Evolutionary conservation across 37 sponge, comb jelly and placozoan genomes (phyloP).

Genomic region (Oscarella lobularis): DNA sequence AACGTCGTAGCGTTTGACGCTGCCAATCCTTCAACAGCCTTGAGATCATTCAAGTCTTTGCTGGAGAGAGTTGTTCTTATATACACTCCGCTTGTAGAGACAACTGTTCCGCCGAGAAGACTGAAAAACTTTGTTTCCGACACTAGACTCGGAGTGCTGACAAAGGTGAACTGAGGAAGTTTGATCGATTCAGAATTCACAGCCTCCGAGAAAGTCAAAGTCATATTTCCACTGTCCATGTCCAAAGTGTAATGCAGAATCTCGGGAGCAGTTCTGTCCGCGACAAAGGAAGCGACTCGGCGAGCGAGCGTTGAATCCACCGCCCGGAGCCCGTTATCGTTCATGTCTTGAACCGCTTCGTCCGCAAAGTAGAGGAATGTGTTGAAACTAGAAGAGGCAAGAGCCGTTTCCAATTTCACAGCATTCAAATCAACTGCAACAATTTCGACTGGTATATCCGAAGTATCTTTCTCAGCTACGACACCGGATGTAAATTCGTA

Average conservation of each 20-base stretch:
- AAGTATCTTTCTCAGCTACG: background rate
- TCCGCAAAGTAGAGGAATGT: constrained; percentile 26
- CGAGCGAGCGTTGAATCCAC: background rate
- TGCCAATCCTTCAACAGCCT: constrained; percentile 26
- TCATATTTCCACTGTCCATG: constrained; percentile 36
- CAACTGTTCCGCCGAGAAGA: background rate
- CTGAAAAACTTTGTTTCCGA: background rate
- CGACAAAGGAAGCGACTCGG: constrained; percentile 14
- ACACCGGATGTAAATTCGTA: background rate
- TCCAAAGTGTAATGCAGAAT: constrained; percentile 42
- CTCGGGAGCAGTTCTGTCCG: constrained; percentile 37
- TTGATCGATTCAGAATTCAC: constrained; percentile 41
- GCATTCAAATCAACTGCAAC: constrained; percentile 44
- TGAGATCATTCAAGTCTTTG: constrained; percentile 49
- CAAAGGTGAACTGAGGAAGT: constrained; percentile 15
- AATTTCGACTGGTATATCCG: constrained; percentile 36
- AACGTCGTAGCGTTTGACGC: constrained; percentile 23
- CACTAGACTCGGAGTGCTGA: background rate
- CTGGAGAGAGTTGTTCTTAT: constrained; percentile 21
- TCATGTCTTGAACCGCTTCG: background rate
- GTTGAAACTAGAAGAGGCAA: constrained; percentile 51
- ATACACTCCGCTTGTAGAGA: constrained; percentile 1
- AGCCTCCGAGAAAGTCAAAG: constrained; percentile 60
- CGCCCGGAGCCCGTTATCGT: background rate
- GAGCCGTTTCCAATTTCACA: constrained; percentile 43